Conservation (phyloP, 2,113 vertebrate genomes). For the Donacobius atricapilla region DNA sequence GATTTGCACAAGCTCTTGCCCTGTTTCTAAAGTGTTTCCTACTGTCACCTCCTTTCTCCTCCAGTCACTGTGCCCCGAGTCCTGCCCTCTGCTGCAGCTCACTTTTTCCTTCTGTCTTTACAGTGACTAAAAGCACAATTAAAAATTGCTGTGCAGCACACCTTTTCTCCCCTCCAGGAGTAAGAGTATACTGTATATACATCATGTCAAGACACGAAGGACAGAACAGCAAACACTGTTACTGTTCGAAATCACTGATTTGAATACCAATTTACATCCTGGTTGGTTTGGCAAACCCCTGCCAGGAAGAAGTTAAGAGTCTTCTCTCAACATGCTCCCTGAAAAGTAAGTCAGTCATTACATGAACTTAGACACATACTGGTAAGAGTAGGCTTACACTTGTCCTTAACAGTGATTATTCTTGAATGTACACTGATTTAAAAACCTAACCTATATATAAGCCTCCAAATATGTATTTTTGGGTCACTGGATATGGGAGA, state of each 20-base stretch:
- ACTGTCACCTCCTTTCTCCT: background rate
- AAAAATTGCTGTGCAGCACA: too few relatives aligned
- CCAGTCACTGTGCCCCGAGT: accelerated
- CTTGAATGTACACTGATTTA: background rate
- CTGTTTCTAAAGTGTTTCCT: background rate
- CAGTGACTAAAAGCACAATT: background rate
- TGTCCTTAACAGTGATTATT: background rate
- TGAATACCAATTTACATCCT: background rate
- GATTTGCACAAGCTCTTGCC: background rate
- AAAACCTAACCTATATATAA: background rate
- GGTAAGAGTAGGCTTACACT: background rate
- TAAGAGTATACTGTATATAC: accelerated
- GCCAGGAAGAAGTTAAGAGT: background rate
- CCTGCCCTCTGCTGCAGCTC: background rate
- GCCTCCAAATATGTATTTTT: background rate
- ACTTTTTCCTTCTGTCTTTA: background rate
- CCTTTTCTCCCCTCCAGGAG: background rate
- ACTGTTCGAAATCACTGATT: background rate
- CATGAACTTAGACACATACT: background rate
- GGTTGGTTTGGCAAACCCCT: background rate
- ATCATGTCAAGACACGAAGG: background rate
- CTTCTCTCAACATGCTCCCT: background rate
- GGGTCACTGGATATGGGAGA: background rate
- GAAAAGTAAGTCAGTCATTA: background rate
- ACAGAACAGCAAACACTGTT: background rate